Conservation (phyloP, 2,888 invertebrate genomes). For the Diplazon laetatorius region DNA sequence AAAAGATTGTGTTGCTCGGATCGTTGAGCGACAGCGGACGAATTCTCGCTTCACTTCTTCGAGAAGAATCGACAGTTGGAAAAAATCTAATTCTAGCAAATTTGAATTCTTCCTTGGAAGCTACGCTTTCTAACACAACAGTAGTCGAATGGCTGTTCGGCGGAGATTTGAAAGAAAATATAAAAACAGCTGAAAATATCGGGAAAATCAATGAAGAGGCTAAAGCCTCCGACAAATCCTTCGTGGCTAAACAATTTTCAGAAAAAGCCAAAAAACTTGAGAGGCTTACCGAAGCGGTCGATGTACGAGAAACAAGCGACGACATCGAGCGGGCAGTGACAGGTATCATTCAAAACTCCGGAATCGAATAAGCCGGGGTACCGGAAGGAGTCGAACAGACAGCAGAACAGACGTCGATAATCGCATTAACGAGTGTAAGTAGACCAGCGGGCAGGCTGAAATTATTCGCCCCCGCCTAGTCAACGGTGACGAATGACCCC, state of each 20-base stretch:
- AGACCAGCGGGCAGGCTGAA: conserved; percentile 7
- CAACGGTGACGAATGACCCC: conserved; percentile 23
- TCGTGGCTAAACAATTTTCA: conserved; percentile 7
- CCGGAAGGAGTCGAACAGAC: conserved; percentile 22
- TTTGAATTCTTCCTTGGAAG: conserved; percentile 43
- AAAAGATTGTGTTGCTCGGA: conserved; percentile 47
- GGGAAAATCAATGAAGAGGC: conserved; percentile 46
- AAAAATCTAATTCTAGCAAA: conserved; percentile 47
- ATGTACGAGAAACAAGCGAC: conserved; percentile 17
- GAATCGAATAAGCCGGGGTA: neutral
- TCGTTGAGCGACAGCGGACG: conserved; percentile 39
- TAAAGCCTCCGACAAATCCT: conserved; percentile 32
- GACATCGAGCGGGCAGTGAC: conserved; percentile 32
- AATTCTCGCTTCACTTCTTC: conserved; percentile 45
- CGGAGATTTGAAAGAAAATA: conserved; percentile 36
- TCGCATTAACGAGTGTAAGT: neutral
- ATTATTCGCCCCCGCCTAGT: conserved; percentile 16
- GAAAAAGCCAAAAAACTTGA: conserved; percentile 57
- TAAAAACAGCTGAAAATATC: conserved; percentile 42
- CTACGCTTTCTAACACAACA: conserved; percentile 27
- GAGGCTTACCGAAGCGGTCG: conserved; percentile 17
- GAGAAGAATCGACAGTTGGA: conserved; percentile 35
- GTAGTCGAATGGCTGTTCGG: conserved; percentile 52
- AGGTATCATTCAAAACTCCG: conserved; percentile 9
- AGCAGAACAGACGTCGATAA: conserved; percentile 11